These are phyloP conservation scores for Cantharis rufa DNA, from an alignment of 2,888 invertebrate species.

Conservation along the genomic window DNA sequence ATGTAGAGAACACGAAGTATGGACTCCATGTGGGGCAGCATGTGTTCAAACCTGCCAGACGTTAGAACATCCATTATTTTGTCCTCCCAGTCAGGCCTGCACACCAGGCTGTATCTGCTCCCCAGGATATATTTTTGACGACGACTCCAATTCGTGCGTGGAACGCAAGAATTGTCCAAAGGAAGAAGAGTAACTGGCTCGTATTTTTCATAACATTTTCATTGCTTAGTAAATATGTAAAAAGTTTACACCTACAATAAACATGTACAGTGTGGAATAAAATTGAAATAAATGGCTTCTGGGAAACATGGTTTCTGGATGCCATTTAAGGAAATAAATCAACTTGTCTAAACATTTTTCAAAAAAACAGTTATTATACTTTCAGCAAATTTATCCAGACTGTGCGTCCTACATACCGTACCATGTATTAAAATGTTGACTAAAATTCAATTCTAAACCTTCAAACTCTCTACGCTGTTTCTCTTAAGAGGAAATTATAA, in stretches of 20 bases:
- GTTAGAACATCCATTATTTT: constrained; percentile 8
- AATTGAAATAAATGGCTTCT: not conserved
- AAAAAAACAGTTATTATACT: not conserved
- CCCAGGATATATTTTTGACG: constrained; percentile 7
- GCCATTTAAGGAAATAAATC: not conserved
- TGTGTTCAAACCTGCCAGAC: constrained; percentile 23
- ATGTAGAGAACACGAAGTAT: constrained; percentile 19
- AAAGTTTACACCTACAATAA: not conserved
- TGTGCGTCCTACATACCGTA: not conserved
- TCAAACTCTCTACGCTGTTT: not conserved
- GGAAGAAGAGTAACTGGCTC: not conserved
- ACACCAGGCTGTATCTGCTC: constrained; percentile 22
- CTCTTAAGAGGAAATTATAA: not conserved
- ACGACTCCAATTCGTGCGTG: not conserved
- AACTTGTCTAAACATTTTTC: not conserved
- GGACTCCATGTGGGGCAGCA: constrained; percentile 17
- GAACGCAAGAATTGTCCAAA: not conserved
- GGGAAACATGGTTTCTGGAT: not conserved
- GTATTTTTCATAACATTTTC: not conserved
- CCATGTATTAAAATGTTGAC: not conserved
- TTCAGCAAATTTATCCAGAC: not conserved
- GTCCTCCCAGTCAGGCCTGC: constrained; percentile 15
- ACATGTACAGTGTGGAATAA: not conserved
- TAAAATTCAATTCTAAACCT: not conserved
- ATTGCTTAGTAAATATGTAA: not conserved